Base-by-base conservation (phyloP, 1,140 invertebrate species). In the Streblospio benedicti region DNA sequence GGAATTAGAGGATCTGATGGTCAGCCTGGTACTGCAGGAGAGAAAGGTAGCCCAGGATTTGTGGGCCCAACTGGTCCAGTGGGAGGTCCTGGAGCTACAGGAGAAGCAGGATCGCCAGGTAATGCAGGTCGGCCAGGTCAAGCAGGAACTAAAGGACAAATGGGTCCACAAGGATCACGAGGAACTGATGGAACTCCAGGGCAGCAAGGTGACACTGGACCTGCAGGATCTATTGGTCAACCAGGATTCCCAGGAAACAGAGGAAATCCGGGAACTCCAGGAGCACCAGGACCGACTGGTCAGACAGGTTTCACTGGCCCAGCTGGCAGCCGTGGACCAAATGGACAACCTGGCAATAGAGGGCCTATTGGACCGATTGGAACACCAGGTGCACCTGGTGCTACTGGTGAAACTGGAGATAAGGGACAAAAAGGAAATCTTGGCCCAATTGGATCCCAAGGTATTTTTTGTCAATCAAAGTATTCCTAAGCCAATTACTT, bases 21-120 rank as follows among this genome's bases (percentile, higher is more conserved):
- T 12, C 44, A 49, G 6, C 35, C 56, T 75, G 82, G 82, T 59
- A 64, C 61, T 32, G 68, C 67, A n/a, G 87, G 87, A 59, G 41
- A 70, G 18, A 74, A 77, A 31, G 85, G 85, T 60, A 45, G 51
- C 14, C 27, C 45, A 30, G 61, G 61, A 51, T 32, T 23, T 31
- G 20, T 23, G 35, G 61, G 61, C 23, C 30, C 31, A 20, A 43
- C 41, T 47, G 52, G 57, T 6, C 33, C n/a, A 6, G 3, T 20
- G 14, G 53, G 56, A 16, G 5, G 16, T n/a, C 20, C 5, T 25
- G 56, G 56, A 51, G 4, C 30, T 9, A 30, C n/a, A 43, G 53
- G 53, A 9, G 16, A 12, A 56, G 18, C 18, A n/a, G 45, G 45
- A 49, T n/a, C 12, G 6, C 12, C 6, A 14, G 45, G 45, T 14